Conservation (phyloP, 2,113 vertebrate species). For the Pituophis catenifer region DNA sequence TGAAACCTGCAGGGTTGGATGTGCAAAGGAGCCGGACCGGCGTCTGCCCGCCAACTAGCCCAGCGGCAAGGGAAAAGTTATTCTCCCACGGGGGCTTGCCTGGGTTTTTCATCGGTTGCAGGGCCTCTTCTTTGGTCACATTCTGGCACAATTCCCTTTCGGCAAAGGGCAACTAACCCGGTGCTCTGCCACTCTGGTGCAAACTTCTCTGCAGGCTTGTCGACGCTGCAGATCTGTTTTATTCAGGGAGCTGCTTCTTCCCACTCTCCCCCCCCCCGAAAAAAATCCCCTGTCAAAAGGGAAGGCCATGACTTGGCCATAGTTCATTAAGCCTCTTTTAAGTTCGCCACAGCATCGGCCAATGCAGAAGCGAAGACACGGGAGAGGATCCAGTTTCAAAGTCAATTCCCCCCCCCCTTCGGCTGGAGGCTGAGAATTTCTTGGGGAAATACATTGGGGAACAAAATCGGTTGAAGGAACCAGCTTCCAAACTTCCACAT, state of each 20-base stretch:
- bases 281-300: background rate
- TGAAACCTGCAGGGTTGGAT: slow-evolving; percentile 45
- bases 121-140: background rate
- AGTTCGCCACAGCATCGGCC: background rate
- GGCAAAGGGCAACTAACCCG: background rate
- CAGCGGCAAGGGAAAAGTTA: background rate
- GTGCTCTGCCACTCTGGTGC: background rate
- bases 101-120: background rate
- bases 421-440: background rate
- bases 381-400: background rate
- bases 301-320: background rate
- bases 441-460: background rate
- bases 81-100: background rate
- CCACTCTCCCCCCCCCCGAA: background rate
- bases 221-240: background rate
- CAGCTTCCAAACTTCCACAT: background rate
- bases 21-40: background rate
- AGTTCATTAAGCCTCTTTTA: background rate
- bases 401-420: background rate
- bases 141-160: background rate
- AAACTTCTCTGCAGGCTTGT: background rate
- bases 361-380: background rate
- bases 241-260: background rate
- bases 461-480: background rate
- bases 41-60: background rate